These are phyloP conservation scores for Nomada fucata DNA, from an alignment of 2,888 invertebrate genomes.

Conservation along the genomic window DNA sequence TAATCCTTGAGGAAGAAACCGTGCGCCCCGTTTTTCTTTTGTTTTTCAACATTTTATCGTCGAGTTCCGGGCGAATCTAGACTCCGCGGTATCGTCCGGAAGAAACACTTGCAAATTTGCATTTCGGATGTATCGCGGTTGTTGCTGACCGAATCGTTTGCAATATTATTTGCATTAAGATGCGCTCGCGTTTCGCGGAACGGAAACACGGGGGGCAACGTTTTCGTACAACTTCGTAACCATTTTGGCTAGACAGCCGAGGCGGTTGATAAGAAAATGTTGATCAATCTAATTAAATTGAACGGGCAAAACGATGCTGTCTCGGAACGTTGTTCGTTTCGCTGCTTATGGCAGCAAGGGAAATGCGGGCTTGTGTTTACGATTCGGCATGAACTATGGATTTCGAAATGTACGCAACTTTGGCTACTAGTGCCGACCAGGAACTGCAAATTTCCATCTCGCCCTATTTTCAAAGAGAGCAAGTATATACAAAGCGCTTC, in stretches of 20 bases:
- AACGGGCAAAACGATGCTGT: not conserved
- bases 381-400: constrained; percentile 7
- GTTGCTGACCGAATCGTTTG: not conserved
- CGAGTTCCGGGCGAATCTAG: not conserved
- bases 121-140: not conserved
- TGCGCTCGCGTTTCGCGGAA: too few relatives aligned
- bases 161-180: not conserved
- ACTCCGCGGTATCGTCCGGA: not conserved
- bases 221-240: not conserved
- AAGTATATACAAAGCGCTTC: constrained; percentile 17
- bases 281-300: not conserved
- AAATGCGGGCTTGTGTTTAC: not conserved
- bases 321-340: not conserved
- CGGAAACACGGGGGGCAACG: not conserved
- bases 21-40: not conserved
- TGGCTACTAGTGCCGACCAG: not conserved
- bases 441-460: not conserved
- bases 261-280: not conserved
- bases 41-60: not conserved
- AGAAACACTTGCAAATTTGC: not conserved
- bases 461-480: not conserved
- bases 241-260: not conserved
- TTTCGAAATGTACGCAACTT: constrained; percentile 23
- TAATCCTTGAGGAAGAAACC: not conserved
- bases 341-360: not conserved